Conservation (phyloP, 2,888 invertebrate species). For the Argyresthia goedartella region DNA sequence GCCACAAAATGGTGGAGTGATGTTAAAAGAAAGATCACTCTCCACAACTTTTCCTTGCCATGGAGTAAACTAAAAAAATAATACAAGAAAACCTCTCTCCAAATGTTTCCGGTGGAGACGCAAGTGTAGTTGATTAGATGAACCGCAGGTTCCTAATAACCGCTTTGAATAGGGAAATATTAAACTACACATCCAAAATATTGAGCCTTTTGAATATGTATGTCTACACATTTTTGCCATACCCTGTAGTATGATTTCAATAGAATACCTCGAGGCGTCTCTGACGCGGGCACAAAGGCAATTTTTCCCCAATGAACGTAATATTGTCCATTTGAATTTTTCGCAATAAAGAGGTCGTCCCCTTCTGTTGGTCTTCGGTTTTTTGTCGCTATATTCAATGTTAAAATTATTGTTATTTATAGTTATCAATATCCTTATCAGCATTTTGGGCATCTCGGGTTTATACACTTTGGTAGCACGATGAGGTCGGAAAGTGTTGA, state of each 20-base stretch:
- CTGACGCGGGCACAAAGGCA: background rate
- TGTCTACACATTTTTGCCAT: too few relatives aligned
- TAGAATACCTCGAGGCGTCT: background rate
- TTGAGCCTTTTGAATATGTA: background rate
- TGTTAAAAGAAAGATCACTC: too few relatives aligned
- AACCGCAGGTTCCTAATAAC: background rate
- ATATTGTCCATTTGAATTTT: background rate
- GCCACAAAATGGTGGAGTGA: too few relatives aligned
- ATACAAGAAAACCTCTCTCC: too few relatives aligned
- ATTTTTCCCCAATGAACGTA: background rate
- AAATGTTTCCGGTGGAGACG: too few relatives aligned
- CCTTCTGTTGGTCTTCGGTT: background rate
- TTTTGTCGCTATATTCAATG: background rate
- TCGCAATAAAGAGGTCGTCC: background rate
- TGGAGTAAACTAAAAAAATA: too few relatives aligned
- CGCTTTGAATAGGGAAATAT: background rate
- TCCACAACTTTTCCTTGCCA: too few relatives aligned
- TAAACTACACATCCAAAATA: background rate
- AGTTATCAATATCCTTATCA: background rate
- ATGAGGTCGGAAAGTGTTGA: background rate
- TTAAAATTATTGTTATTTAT: background rate
- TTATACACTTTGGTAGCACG: background rate
- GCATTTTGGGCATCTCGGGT: background rate
- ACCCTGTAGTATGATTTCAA: background rate
- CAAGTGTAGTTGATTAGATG: too few relatives aligned